Conservation (phyloP, 2,888 invertebrate species). For the Taphrorychus bicolor region DNA sequence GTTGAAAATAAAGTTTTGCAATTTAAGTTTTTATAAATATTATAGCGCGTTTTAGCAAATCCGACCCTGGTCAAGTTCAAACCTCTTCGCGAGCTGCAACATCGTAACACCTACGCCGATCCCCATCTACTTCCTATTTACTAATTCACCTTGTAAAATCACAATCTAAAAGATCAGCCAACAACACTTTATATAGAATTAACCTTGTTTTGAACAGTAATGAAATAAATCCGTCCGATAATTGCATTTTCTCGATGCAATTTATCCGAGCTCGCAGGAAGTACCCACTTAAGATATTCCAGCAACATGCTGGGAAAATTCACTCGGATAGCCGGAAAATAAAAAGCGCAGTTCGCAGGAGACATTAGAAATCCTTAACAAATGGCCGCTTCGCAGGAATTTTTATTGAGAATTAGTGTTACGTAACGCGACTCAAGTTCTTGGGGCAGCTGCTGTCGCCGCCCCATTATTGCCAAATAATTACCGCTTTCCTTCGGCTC, state of each 20-base stretch:
- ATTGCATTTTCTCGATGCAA: constrained; percentile 28
- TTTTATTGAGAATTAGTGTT: constrained; percentile 3
- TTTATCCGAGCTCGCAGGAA: constrained; percentile 24
- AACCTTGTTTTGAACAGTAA: constrained; percentile 41
- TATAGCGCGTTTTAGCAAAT: too few relatives aligned
- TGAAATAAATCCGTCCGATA: constrained; percentile 37
- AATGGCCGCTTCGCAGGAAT: constrained; percentile 5
- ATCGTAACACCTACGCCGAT: not conserved
- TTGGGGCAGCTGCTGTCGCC: too few relatives aligned
- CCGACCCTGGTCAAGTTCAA: not conserved
- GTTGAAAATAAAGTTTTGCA: too few relatives aligned
- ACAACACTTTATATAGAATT: constrained; percentile 42
- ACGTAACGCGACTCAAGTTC: not conserved
- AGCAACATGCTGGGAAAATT: constrained; percentile 25
- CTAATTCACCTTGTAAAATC: constrained; percentile 49
- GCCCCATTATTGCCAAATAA: not conserved
- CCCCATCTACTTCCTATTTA: not conserved
- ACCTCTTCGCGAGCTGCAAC: not conserved
- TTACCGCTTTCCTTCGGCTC: not conserved
- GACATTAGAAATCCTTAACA: constrained; percentile 5
- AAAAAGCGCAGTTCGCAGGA: constrained; percentile 4
- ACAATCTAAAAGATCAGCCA: constrained; percentile 22
- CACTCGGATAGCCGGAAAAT: constrained; percentile 13
- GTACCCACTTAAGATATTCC: constrained; percentile 15
- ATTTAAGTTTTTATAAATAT: too few relatives aligned